A percentile compares a stretch with the other conserved stretches of the same genome.
Evolutionary conservation across 2,113 vertebrate genomes (phyloP).

Genomic region (Mungos mungo): DNA sequence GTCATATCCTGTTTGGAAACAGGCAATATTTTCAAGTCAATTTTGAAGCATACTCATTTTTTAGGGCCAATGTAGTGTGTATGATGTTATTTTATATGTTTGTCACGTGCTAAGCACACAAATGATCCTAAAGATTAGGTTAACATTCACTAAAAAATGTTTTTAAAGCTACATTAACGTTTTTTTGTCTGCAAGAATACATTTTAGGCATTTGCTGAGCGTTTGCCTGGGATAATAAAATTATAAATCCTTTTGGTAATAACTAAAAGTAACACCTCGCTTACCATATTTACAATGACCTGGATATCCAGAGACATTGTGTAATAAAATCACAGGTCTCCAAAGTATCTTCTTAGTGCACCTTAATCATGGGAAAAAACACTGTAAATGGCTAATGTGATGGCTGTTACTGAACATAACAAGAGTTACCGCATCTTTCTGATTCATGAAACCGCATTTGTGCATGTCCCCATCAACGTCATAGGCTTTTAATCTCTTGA

Average conservation of each 20-base stretch:
- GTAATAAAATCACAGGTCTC: background rate
- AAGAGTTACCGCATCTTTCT: constrained; percentile 4
- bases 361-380: constrained; percentile 11
- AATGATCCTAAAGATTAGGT: background rate
- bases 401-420: background rate
- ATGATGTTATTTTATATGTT: background rate
- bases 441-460: constrained; percentile 2
- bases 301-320: background rate
- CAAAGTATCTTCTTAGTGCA: background rate
- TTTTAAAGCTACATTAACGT: background rate
- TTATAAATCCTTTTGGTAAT: background rate
- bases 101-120: background rate
- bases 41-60: background rate
- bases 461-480: background rate
- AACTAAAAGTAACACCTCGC: background rate
- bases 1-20: background rate
- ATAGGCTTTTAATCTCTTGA: background rate
- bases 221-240: background rate
- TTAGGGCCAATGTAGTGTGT: background rate
- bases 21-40: background rate
- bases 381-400: background rate
- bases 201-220: background rate
- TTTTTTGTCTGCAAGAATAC: background rate
- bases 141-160: background rate
- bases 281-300: background rate